Evolutionary conservation across 2,113 vertebrate genomes (phyloP).

Genomic region (Rhineura floridana): DNA sequence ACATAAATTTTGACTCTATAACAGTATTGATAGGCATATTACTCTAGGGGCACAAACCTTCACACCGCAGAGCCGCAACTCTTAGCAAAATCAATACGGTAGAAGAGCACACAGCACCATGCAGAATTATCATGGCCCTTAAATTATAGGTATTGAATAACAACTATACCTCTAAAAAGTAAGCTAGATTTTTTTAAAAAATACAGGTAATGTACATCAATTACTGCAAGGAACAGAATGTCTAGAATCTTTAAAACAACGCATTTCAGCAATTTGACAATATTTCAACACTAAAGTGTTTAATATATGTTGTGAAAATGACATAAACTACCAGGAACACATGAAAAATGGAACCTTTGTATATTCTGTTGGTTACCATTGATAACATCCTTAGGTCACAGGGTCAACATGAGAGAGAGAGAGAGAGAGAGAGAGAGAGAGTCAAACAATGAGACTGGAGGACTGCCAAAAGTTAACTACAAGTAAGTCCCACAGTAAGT

Average conservation of each 20-base stretch:
- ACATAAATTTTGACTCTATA: slow-evolving; percentile 23
- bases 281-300: neutral
- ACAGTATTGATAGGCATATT: slow-evolving; percentile 25
- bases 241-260: neutral
- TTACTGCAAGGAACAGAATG: neutral
- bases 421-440: neutral
- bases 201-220: neutral
- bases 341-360: neutral
- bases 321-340: neutral
- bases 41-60: neutral
- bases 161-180: neutral
- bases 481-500: neutral
- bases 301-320: neutral
- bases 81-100: neutral
- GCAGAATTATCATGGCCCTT: neutral
- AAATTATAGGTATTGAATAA: neutral
- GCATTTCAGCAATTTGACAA: neutral
- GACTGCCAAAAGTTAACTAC: neutral
- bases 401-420: neutral
- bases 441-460: neutral
- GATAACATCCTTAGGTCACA: neutral
- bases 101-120: neutral
- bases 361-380: neutral
- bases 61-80: neutral
- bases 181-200: neutral